phyloP scores from a whole-genome alignment of 2,797 vertebrate species.

The Aphelocoma californica region DNA sequence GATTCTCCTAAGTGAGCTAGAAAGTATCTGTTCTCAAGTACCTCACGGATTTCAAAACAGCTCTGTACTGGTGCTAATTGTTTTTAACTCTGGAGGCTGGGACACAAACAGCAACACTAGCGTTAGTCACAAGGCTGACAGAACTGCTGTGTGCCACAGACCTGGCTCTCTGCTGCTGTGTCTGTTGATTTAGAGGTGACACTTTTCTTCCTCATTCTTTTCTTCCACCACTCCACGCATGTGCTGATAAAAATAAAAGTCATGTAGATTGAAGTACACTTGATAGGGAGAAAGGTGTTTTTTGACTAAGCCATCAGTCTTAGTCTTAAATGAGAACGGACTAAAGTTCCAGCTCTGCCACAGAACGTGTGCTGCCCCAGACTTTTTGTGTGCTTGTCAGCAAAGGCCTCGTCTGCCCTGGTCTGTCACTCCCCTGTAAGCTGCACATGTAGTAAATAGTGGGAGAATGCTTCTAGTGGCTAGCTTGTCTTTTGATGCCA shows the following conservation, averaged over 20 bases:
- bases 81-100: not conserved
- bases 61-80: not conserved
- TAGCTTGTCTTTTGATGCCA: not conserved
- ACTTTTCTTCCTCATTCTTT: not conserved
- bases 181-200: not conserved
- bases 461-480: not conserved
- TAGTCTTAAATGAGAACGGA: not conserved
- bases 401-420: fast-evolving
- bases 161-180: not conserved
- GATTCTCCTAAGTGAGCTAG: not conserved
- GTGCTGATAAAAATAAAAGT: not conserved
- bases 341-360: not conserved
- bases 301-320: not conserved
- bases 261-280: not conserved
- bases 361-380: fast-evolving
- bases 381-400: not conserved
- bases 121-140: not conserved
- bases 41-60: not conserved
- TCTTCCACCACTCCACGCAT: not conserved
- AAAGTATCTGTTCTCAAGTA: not conserved
- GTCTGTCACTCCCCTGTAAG: not conserved
- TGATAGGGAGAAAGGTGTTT: not conserved
- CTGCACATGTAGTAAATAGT: not conserved
- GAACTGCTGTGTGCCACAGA: not conserved
- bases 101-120: not conserved